Percentiles rank a stretch among this genome's conserved stretches.
These are phyloP conservation scores for Drosophila saltans DNA, from an alignment of 1,140 invertebrate species.

Conservation along the genomic window DNA sequence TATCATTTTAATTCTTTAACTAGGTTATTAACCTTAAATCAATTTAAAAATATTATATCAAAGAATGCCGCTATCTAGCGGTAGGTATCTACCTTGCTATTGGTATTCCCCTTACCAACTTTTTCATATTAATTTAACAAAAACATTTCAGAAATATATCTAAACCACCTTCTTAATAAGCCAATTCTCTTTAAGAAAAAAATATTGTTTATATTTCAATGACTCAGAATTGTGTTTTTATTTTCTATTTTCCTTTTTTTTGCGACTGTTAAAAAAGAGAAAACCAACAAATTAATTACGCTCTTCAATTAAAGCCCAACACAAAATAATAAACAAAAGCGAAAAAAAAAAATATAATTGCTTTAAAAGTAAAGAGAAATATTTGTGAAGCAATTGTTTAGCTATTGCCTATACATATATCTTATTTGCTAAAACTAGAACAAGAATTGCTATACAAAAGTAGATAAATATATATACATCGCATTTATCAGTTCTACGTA, in stretches of 20 bases:
- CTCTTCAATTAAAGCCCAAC: constrained; percentile 1
- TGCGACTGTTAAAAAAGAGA: neutral
- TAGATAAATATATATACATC: neutral
- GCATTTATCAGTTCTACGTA: neutral
- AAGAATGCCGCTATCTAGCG: no score
- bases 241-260: neutral
- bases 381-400: constrained; percentile 3
- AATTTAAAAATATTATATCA: no score
- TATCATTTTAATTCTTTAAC: no score
- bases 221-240: neutral
- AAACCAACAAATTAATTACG: constrained; percentile 11
- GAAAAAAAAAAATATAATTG: neutral
- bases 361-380: constrained; percentile 11
- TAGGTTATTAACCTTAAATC: no score
- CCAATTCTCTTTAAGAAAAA: neutral
- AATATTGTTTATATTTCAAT: neutral
- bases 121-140: no score
- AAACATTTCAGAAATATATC: no score
- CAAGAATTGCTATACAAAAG: neutral
- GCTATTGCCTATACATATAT: constrained; percentile 1
- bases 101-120: no score
- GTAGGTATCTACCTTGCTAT: no score
- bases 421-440: neutral
- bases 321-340: neutral
- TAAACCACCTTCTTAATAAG: neutral